Base-by-base conservation (phyloP, 2,888 invertebrate genomes). In the Acanthosoma haemorrhoidale region DNA sequence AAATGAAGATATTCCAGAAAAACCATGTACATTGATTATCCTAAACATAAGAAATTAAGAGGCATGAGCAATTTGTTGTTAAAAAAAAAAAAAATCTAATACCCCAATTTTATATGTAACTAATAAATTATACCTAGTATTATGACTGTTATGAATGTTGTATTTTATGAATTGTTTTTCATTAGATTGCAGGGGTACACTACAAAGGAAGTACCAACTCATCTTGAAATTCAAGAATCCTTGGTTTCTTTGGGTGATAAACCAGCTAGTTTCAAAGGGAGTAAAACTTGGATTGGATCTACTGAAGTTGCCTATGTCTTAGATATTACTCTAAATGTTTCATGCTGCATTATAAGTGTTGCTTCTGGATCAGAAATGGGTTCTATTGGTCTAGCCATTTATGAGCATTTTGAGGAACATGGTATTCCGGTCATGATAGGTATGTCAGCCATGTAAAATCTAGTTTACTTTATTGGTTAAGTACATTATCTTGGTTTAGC, bases 391-490 rank as follows among this genome's bases (percentile, higher is more conserved):
- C 86, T 91, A 29, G 92, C 95, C 78, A 82, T 99, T 73, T 84
- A 90, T 2, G 85, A 89, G 78, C 99, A 99, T 83, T 99, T 99
- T 79, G 85, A 90, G 76, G 90, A 86, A 57, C 90, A 95, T 77
- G 98, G 98, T 64, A 92, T 94, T 31, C 99, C 99, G 21, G 86
- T 99, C 71, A 99, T 99, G 99, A 97, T 99, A 76, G 99, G 97
- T 88, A 80, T 81, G 36, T 70, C 63, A 57, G 36, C 8, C 36
- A 36, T 36, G n/a, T n/a, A n/a, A n/a, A n/a, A 36, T 11, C 36
- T 9, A 36, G 6, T 36, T 60, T 18, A 38, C 4, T 13, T 15
- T 13, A 16, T 15, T 15, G 16, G 16, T 15, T 13, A 15, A 11
- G 8, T 11, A 16, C 15, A 15, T 43, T 11, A 43, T 16, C 8